Conservation (phyloP, 2,113 vertebrate genomes). For the Equus quagga region DNA sequence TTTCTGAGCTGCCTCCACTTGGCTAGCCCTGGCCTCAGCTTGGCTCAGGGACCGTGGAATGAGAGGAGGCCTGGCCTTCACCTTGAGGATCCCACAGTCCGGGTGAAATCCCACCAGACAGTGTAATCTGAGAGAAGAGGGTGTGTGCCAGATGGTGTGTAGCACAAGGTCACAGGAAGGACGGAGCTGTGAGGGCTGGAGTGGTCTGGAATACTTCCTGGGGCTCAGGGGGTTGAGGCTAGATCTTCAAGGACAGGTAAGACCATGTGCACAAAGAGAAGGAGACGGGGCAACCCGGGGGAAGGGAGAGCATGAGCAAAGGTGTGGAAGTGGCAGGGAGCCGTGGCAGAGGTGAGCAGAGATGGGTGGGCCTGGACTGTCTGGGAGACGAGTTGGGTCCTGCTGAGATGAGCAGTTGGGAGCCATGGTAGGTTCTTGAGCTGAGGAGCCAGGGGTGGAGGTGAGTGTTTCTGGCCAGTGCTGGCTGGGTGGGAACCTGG, state of each 20-base stretch:
- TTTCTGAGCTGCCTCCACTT: not conserved
- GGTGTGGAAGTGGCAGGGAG: not conserved
- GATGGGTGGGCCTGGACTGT: not conserved
- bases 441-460: not conserved
- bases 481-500: not conserved
- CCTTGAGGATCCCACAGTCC: not conserved
- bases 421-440: conserved; percentile 2
- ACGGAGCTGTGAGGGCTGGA: not conserved
- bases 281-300: not conserved
- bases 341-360: not conserved
- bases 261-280: not conserved
- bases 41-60: not conserved
- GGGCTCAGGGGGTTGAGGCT: not conserved
- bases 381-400: not conserved
- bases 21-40: not conserved
- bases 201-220: not conserved
- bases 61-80: not conserved
- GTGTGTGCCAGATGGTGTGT: not conserved
- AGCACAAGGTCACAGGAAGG: not conserved
- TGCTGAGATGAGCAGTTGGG: not conserved
- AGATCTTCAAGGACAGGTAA: conserved; percentile 35
- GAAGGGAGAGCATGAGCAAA: not conserved
- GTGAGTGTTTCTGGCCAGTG: not conserved
- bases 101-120: not conserved
- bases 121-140: not conserved